Evolutionary conservation across 2,113 vertebrate species (phyloP), one percentile per base, ranked within the genome.

Genomic region (Shinisaurus crocodilurus): DNA sequence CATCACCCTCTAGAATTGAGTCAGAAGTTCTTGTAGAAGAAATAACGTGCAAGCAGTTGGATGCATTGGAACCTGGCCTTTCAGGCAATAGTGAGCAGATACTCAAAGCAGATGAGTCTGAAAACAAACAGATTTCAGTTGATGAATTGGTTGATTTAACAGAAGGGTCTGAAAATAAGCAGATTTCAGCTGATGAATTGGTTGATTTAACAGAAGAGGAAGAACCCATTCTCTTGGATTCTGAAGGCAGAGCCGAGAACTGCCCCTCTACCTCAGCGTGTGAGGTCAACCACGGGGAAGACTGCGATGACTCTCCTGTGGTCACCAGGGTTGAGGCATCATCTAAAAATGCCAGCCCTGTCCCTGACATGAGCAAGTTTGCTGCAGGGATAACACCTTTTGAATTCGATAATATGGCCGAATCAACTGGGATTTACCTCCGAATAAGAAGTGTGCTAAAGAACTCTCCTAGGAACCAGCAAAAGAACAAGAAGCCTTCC

Each of bases 321-420:
- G 79, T 91, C 75, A 20, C 87, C 87, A 93, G 82, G 25, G 79
- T 75, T 13, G 79, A 92, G 0, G 29, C 88, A 0, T 86, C 95
- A 57, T 20, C 91, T 1, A 97, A 74, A 94, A 95, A 84, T 6
- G 97, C 94, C 34, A 93, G 89, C 92, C 91, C 97, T 1, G 95
- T 99, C 83, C 99, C 99, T 27, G 98, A 99, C 91, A 97, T 98
- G 95, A 99, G 98, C 95, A 99, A 97, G 92, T 99, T 99, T 92
- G 98, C 99, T 18, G 97, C 94, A 3, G 99, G 99, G 27, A 99
- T 99, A 18, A 98, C 98, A 34, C 99, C 98, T 0, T 99, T 99
- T 88, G 99, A 99, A 79, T 99, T 98, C 91, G 99, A 98, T 29
- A 99, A 99, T 54, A 98, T 99, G 95, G 98, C 98, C 1, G 98